These are phyloP conservation scores for Spodoptera litura DNA, from an alignment of 1,140 invertebrate species.

Conservation along the genomic window DNA sequence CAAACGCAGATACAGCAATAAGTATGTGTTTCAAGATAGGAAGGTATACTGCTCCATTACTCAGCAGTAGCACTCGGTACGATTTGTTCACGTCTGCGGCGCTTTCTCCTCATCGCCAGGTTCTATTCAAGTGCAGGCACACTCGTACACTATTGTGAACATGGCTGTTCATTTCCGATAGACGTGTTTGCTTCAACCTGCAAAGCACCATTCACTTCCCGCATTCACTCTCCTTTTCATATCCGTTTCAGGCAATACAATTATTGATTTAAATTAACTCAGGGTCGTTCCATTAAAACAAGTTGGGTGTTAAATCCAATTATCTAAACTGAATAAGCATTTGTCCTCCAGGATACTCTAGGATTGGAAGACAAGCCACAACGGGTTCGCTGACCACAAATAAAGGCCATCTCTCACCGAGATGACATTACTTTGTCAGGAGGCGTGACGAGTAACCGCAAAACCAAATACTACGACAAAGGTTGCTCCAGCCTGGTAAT, in stretches of 20 bases:
- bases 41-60: background rate
- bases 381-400: conserved; percentile 9
- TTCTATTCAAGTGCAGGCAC: conserved; percentile 11
- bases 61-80: conserved; percentile 14
- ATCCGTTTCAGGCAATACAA: background rate
- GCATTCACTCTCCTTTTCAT: conserved; percentile 18
- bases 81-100: conserved; percentile 10
- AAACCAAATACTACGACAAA: conserved; percentile 20
- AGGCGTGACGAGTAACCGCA: conserved; percentile 26
- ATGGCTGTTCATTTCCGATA: conserved; percentile 10
- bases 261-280: background rate
- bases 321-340: too few species aligned
- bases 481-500: background rate
- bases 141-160: conserved; percentile 13
- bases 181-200: background rate
- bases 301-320: too few species aligned
- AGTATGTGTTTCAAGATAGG: conserved; percentile 11
- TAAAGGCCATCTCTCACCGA: conserved; percentile 21
- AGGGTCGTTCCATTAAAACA: background rate
- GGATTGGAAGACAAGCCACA: background rate
- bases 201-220: conserved; percentile 15
- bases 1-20: background rate
- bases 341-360: background rate
- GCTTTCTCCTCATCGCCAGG: conserved; percentile 17
- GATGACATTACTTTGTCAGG: conserved; percentile 10